phyloP scores from a whole-genome alignment of 2,888 invertebrate genomes.

The Trichopria drosophilae region DNA sequence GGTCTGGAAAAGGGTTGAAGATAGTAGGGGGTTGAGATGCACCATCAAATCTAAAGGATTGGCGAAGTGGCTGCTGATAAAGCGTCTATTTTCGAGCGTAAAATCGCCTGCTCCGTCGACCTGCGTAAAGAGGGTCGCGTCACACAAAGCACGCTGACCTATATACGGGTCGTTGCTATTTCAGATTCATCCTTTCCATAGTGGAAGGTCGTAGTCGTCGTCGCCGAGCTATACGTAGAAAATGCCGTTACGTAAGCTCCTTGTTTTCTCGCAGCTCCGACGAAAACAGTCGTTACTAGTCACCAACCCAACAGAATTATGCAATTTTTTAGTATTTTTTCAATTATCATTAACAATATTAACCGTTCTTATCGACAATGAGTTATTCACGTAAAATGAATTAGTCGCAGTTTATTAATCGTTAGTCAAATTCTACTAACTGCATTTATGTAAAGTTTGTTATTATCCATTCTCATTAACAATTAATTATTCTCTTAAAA shows the following conservation, averaged over 20 bases:
- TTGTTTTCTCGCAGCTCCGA: constrained; percentile 40
- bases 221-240: constrained; percentile 35
- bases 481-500: no score
- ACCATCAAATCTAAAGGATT: constrained; percentile 21
- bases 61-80: no score
- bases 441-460: neutral
- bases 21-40: constrained; percentile 9
- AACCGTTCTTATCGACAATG: neutral
- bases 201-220: constrained; percentile 55
- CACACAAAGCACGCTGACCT: constrained; percentile 57
- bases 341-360: no score
- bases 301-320: neutral
- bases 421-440: neutral
- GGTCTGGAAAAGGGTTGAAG: no score
- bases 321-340: no score
- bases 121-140: constrained; percentile 54
- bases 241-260: constrained; percentile 44
- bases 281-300: constrained; percentile 36
- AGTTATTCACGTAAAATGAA: neutral
- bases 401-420: neutral
- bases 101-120: constrained; percentile 44
- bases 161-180: constrained; percentile 60
- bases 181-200: constrained; percentile 59
- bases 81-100: constrained; percentile 53
- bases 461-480: no score